Evolutionary conservation across 2,797 vertebrate species (phyloP).

Genomic region (Hippoglossus hippoglossus): DNA sequence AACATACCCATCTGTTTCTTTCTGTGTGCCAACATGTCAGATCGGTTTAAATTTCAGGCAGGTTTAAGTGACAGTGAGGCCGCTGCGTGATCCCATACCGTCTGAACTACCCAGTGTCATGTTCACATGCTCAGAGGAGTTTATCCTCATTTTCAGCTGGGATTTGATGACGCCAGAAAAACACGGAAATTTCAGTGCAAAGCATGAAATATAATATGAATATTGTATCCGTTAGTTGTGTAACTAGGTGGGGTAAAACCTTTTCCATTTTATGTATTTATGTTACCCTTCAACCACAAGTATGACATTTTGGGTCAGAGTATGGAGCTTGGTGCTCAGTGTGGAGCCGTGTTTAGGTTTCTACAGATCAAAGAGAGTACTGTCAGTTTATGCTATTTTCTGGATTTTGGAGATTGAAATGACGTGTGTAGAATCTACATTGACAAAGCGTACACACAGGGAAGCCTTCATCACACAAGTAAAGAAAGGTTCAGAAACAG

Average conservation of each 20-base stretch:
- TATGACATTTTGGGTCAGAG: slow-evolving; percentile 19
- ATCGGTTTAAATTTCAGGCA: slow-evolving; percentile 63
- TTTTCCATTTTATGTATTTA: slow-evolving; percentile 45
- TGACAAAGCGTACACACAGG: neutral
- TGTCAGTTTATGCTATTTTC: slow-evolving; percentile 5
- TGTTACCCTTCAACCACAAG: slow-evolving; percentile 28
- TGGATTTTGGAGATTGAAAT: neutral
- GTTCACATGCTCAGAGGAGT: slow-evolving; percentile 66
- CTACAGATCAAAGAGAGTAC: slow-evolving; percentile 13
- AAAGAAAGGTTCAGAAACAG: neutral
- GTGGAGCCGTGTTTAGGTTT: slow-evolving; percentile 3
- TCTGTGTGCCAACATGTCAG: slow-evolving; percentile 78
- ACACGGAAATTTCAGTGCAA: slow-evolving; percentile 26
- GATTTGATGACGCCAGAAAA: slow-evolving; percentile 50
- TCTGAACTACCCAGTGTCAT: slow-evolving; percentile 69
- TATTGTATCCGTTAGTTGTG: slow-evolving; percentile 45
- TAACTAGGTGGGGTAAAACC: slow-evolving; percentile 44
- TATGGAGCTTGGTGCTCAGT: slow-evolving; percentile 3
- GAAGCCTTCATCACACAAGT: neutral
- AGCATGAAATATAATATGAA: slow-evolving; percentile 56
- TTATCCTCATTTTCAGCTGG: slow-evolving; percentile 57
- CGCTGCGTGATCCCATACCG: slow-evolving; percentile 58
- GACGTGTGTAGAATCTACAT: neutral
- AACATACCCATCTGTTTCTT: slow-evolving; percentile 79
- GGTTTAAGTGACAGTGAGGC: slow-evolving; percentile 77